phyloP scores from a whole-genome alignment of 2,113 vertebrate genomes.

The Nestor notabilis region DNA sequence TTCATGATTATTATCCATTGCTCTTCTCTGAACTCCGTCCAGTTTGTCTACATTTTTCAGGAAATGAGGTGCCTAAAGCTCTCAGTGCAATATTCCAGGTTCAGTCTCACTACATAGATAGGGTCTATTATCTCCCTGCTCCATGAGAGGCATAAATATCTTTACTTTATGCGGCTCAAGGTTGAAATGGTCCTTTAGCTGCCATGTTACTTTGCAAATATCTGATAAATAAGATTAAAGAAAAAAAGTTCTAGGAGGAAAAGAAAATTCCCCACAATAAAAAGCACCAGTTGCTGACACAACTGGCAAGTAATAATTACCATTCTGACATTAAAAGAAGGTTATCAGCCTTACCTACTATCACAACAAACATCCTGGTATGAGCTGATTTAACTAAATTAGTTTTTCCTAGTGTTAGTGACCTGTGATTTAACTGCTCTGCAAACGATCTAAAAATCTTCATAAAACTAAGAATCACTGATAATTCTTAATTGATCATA shows the following conservation, averaged over 20 bases:
- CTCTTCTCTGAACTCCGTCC: conserved; percentile 10
- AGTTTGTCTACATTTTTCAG: conserved; percentile 3
- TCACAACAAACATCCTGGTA: neutral
- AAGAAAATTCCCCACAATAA: neutral
- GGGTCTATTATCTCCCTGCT: conserved; percentile 31
- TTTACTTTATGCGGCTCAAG: conserved; percentile 24
- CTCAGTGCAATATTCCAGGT: neutral
- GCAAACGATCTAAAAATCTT: neutral
- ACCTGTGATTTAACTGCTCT: neutral
- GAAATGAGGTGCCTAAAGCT: conserved; percentile 19
- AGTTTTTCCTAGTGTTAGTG: neutral
- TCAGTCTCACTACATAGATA: conserved; percentile 4
- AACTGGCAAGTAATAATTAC: neutral
- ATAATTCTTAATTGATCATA: neutral
- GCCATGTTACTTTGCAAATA: conserved; percentile 32
- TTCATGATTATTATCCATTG: neutral
- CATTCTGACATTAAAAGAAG: neutral
- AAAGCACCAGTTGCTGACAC: neutral
- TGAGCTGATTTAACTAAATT: neutral
- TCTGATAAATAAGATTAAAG: neutral
- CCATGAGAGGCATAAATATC: conserved; percentile 27
- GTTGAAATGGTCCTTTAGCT: conserved; percentile 32
- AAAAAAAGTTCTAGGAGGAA: neutral
- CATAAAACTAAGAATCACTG: neutral
- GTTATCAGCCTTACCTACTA: neutral